phyloP scores from a whole-genome alignment of 1,140 invertebrate genomes.

The Globodera rostochiensis region DNA sequence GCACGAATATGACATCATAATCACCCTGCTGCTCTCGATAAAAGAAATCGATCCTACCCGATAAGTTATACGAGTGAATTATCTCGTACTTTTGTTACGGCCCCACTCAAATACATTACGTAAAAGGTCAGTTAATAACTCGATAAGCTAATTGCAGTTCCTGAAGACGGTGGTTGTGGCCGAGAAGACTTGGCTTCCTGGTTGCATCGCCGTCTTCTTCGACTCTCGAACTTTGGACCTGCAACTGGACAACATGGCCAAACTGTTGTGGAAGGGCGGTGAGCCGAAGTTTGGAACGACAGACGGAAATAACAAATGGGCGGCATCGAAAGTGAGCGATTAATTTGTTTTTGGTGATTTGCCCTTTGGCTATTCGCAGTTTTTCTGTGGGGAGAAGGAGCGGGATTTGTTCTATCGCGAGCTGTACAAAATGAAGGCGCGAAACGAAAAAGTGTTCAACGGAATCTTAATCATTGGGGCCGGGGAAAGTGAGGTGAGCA shows the following conservation, averaged over 20 bases:
- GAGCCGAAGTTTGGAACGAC: background rate
- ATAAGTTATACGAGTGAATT: too few species aligned
- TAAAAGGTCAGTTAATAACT: background rate
- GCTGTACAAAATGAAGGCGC: background rate
- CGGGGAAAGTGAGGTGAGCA: slow-evolving; percentile 4
- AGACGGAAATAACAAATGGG: slow-evolving; percentile 10
- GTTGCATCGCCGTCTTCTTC: slow-evolving; percentile 13
- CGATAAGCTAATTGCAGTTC: background rate
- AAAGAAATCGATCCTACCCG: too few species aligned
- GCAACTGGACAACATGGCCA: background rate
- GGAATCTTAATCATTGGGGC: background rate
- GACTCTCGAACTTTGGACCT: slow-evolving; percentile 15
- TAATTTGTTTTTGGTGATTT: background rate
- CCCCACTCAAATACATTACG: too few species aligned
- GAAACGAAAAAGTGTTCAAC: slow-evolving; percentile 3
- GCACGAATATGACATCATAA: background rate
- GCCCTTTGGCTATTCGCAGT: slow-evolving; percentile 1
- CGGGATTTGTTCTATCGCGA: background rate
- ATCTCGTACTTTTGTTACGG: too few species aligned
- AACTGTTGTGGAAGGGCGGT: background rate
- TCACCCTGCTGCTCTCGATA: too few species aligned
- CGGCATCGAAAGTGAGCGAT: slow-evolving; percentile 15
- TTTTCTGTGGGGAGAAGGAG: background rate
- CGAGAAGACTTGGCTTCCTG: slow-evolving; percentile 8
- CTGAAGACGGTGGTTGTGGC: slow-evolving; percentile 7